A percentile compares a stretch with the other conserved stretches of the same genome.
Conservation (phyloP, 1,140 invertebrate species). For the Trichogramma pretiosum region DNA sequence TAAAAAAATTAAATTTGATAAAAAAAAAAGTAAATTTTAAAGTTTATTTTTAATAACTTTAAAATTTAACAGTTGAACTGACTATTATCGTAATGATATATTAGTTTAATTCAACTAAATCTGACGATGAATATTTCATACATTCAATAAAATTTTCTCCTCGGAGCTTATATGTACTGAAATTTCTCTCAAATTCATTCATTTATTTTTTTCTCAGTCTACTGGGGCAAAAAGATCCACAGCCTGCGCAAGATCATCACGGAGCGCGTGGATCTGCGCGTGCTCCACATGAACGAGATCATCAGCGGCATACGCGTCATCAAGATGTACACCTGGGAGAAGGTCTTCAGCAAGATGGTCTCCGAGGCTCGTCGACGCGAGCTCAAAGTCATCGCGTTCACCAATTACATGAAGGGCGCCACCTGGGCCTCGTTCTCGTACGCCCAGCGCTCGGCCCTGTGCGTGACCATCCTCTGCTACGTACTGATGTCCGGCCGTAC, state of each 20-base stretch:
- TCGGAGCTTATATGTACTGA: not conserved
- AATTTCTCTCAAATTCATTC: too few species aligned
- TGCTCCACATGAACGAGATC: slow-evolving; percentile 57
- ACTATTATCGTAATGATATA: too few species aligned
- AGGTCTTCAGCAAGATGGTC: slow-evolving; percentile 61
- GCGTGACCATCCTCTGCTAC: slow-evolving; percentile 60
- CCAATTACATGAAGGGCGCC: slow-evolving; percentile 65
- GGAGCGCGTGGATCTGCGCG: slow-evolving; percentile 49
- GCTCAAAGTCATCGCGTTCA: slow-evolving; percentile 55
- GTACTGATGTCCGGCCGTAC: slow-evolving; percentile 53
- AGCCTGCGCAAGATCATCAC: slow-evolving; percentile 43
- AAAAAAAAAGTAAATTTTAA: too few species aligned
- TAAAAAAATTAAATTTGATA: too few species aligned
- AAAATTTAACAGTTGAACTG: too few species aligned
- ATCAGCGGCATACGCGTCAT: slow-evolving; percentile 53
- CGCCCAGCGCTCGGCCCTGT: slow-evolving; percentile 62
- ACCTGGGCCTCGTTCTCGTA: slow-evolving; percentile 59
- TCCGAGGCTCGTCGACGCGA: slow-evolving; percentile 48
- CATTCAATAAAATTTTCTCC: not conserved
- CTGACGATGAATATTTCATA: too few species aligned
- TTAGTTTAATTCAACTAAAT: too few species aligned
- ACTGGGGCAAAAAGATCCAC: slow-evolving; percentile 43
- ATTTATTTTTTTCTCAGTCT: slow-evolving; percentile 29
- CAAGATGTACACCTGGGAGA: slow-evolving; percentile 84
- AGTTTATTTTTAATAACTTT: too few species aligned